These are phyloP conservation scores for Zaprionus ghesquierei DNA, from an alignment of 1,140 invertebrate genomes.

Conservation along the genomic window DNA sequence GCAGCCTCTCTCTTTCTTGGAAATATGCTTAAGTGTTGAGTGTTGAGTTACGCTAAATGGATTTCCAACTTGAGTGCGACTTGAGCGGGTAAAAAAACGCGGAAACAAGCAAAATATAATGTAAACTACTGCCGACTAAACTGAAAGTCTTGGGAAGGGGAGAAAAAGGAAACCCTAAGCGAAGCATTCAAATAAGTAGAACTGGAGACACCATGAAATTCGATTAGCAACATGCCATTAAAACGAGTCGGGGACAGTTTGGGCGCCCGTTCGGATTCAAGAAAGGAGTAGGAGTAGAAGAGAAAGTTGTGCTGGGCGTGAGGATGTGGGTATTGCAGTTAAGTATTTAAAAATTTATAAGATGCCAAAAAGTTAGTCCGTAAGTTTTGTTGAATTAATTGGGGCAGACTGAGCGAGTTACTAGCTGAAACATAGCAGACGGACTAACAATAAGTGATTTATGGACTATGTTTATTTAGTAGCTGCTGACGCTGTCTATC, in stretches of 20 bases:
- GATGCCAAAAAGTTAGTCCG: constrained; percentile 75
- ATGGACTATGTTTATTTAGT: constrained; percentile 27
- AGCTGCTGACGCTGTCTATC: not conserved
- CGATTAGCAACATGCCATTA: constrained; percentile 79
- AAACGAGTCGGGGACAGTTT: constrained; percentile 42
- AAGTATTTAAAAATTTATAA: constrained; percentile 80
- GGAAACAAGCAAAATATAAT: constrained; percentile 52
- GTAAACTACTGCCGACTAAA: constrained; percentile 77
- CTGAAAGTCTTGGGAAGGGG: constrained; percentile 42
- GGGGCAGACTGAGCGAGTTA: constrained; percentile 35
- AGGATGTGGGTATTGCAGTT: constrained; percentile 37
- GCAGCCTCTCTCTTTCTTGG: constrained; percentile 4
- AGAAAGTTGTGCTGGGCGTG: not conserved
- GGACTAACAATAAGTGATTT: constrained; percentile 64
- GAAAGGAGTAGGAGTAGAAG: not conserved
- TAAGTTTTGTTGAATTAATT: constrained; percentile 78
- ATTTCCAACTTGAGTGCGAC: constrained; percentile 57
- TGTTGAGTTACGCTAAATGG: constrained; percentile 80
- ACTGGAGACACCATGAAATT: constrained; percentile 71
- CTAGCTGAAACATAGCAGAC: constrained; percentile 25
- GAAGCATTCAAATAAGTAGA: constrained; percentile 45
- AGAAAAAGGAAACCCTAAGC: constrained; percentile 4
- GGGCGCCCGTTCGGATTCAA: not conserved
- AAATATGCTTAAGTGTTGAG: constrained; percentile 77
- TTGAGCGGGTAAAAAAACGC: constrained; percentile 8